Conservation (phyloP, 2,113 vertebrate species). For the Myanophis thanlyinensis region DNA sequence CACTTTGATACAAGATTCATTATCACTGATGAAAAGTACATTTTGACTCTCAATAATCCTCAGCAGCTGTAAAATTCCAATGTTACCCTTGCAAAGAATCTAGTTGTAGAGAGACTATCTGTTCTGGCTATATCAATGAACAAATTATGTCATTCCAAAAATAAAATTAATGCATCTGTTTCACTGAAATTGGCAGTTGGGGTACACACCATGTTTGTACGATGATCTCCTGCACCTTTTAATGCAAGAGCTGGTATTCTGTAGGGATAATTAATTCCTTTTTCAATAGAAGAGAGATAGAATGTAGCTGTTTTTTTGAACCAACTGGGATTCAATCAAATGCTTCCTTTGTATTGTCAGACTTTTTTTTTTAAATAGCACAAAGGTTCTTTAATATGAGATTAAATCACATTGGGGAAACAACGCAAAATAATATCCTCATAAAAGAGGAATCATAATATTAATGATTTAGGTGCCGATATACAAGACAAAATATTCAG, state of each 20-base stretch:
- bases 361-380: neutral
- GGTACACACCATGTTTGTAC: neutral
- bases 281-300: slow-evolving; percentile 43
- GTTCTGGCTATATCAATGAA: slow-evolving; percentile 4
- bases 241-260: slow-evolving; percentile 31
- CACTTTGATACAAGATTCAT: slow-evolving; percentile 67
- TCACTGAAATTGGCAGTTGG: slow-evolving; percentile 22
- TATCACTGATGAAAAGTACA: slow-evolving; percentile 71
- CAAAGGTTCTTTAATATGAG: slow-evolving; percentile 34
- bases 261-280: slow-evolving; percentile 39
- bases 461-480: neutral
- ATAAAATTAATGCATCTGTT: neutral
- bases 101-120: slow-evolving; percentile 37
- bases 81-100: slow-evolving; percentile 51
- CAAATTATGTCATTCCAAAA: slow-evolving; percentile 14
- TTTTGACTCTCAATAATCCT: slow-evolving; percentile 63
- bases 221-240: neutral
- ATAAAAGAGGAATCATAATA: neutral
- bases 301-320: slow-evolving; percentile 56
- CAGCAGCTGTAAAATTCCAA: slow-evolving; percentile 52
- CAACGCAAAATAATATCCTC: neutral
- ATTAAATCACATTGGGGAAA: neutral
- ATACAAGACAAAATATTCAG: neutral
- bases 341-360: slow-evolving; percentile 30
- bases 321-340: slow-evolving; percentile 36